Conservation (phyloP, 2,888 invertebrate species). For the Polylopha cassiicola region DNA sequence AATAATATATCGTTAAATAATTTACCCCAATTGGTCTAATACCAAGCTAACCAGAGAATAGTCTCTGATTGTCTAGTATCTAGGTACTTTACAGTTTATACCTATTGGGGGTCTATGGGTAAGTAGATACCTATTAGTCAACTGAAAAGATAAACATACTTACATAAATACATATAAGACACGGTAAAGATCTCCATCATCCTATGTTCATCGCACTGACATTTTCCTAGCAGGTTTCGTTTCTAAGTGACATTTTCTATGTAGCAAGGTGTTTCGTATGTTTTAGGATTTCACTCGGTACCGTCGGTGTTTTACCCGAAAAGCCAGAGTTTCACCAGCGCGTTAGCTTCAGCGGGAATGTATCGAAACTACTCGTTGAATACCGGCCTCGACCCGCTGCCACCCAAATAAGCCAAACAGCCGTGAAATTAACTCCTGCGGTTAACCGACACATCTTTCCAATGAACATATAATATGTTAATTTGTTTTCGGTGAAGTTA, state of each 20-base stretch:
- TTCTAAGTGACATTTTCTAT: no score
- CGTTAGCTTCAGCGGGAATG: conserved; percentile 83
- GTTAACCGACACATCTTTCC: conserved; percentile 5
- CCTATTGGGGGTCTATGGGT: no score
- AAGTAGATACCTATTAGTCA: conserved; percentile 2
- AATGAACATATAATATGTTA: not conserved
- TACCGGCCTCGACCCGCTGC: conserved; percentile 74
- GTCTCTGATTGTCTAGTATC: no score
- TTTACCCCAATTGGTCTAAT: no score
- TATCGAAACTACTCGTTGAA: conserved; percentile 90
- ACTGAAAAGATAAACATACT: conserved; percentile 2
- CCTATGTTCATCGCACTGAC: no score
- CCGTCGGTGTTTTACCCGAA: conserved; percentile 83
- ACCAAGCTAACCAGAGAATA: no score
- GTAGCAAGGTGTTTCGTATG: conserved; percentile 10
- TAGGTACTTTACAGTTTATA: no score
- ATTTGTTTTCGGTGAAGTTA: no score
- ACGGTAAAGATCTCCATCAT: no score
- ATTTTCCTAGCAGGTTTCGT: no score
- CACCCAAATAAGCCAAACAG: conserved; percentile 25
- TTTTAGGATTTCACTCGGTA: conserved; percentile 79
- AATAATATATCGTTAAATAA: no score
- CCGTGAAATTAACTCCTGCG: conserved; percentile 14
- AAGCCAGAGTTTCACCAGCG: conserved; percentile 83
- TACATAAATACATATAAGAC: no score